Evolutionary conservation across 92 coral and sea anemone species (phyloP), one percentile per base, ranked within the genome.

Genomic region (Epizoanthus rinbou): DNA sequence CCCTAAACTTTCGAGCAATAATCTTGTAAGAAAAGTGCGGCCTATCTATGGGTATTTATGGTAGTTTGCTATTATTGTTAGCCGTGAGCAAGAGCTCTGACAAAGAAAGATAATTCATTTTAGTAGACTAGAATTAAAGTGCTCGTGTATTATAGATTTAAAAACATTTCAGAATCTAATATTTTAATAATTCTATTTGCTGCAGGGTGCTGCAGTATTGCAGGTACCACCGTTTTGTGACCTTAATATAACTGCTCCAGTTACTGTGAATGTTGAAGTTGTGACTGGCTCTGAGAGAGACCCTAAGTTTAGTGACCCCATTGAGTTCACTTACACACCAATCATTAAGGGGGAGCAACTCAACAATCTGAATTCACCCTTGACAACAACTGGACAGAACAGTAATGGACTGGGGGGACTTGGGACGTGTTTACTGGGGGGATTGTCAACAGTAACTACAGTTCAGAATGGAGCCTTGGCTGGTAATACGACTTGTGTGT

Each of bases 131-230:
- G 39, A 35, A 4, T 35, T 35, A 2, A 35, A 4, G 4, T n/a
- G n/a, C 31, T 28, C 31, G 31, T 0, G 3, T 37, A 37, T 37
- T 37, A 37, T 63, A 0, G 17, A 35, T 9, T 22, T n/a, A n/a
- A n/a, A 24, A 33, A 64, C 33, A 21, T 18, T 23, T 64, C 33
- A 64, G 39, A 23, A 2, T 17, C 18, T 13, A 14, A 3, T 64
- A 22, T 6, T 35, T 6, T 24, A 4, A 3, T 64, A 25, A 21
- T 23, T 67, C 28, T 24, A 18, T 28, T 67, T 54, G 19, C 63
- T 84, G 53, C 39, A 96, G 99, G 99, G 99, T 90, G 99, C 99
- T 14, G 96, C 92, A 64, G 99, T 96, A 22, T 87, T 94, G 57
- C 83, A 58, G 57, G 92, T 95, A 71, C 99, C 99, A 65, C 89